These are phyloP conservation scores for Bubo scandiacus DNA, from an alignment of 2,113 vertebrate species.

Conservation along the genomic window DNA sequence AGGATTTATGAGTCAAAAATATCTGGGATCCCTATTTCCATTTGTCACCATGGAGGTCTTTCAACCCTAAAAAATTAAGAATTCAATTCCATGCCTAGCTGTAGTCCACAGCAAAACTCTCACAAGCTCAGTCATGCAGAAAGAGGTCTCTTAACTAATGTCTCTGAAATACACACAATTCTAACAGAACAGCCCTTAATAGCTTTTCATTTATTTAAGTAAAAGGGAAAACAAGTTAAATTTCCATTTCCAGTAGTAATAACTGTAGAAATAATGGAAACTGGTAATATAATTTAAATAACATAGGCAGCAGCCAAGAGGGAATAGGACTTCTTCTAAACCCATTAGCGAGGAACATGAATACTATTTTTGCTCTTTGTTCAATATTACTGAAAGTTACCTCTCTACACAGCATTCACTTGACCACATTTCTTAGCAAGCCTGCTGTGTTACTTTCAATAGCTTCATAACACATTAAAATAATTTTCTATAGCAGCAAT, in stretches of 20 bases:
- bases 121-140: neutral
- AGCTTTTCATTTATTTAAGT: neutral
- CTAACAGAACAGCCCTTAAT: neutral
- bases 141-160: neutral
- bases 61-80: neutral
- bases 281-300: constrained; percentile 10
- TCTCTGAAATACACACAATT: neutral
- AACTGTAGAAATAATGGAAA: neutral
- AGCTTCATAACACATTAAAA: neutral
- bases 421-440: neutral
- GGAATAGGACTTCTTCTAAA: neutral
- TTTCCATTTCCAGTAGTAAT: neutral
- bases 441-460: neutral
- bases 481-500: neutral
- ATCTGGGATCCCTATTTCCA: neutral
- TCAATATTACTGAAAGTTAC: neutral
- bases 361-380: neutral
- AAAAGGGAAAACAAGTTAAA: neutral
- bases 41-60: neutral
- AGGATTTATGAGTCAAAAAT: neutral
- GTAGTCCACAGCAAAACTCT: neutral
- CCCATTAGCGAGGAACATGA: neutral
- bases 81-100: neutral
- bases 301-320: neutral
- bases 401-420: neutral